Evolutionary conservation across 2,113 vertebrate genomes (phyloP).

Genomic region (Turdus rufiventris): DNA sequence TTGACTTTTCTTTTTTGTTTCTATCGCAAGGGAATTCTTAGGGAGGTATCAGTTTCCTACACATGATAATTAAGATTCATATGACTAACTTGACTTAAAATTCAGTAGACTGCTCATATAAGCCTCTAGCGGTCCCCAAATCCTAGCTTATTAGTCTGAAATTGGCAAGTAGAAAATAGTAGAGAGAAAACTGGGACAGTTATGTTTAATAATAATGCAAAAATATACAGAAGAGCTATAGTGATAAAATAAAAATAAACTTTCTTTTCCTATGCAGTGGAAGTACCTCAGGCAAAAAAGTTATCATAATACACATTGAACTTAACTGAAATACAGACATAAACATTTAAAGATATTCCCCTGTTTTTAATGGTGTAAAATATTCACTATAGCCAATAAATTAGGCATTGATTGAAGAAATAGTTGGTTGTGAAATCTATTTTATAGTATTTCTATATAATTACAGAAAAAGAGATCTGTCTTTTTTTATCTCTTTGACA

Average conservation of each 20-base stretch:
- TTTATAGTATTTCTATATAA: background rate
- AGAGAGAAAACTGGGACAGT: conserved; percentile 39
- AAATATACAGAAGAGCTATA: conserved; percentile 19
- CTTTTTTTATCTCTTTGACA: conserved; percentile 1
- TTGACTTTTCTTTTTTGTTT: conserved; percentile 23
- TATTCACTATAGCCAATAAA: conserved; percentile 42
- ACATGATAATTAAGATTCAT: conserved; percentile 52
- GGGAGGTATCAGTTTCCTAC: background rate
- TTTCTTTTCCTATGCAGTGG: conserved; percentile 53
- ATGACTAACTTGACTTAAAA: conserved; percentile 48
- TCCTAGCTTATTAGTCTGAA: conserved; percentile 37
- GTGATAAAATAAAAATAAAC: conserved; percentile 53
- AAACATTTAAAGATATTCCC: conserved; percentile 47
- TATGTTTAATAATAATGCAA: conserved; percentile 55
- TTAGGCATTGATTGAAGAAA: conserved; percentile 40
- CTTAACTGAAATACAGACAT: conserved; percentile 51
- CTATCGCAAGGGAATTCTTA: background rate
- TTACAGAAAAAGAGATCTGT: background rate
- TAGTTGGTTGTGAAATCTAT: conserved; percentile 18
- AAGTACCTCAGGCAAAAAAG: conserved; percentile 45
- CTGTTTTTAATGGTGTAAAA: conserved; percentile 43
- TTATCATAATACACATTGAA: conserved; percentile 40
- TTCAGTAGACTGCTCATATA: conserved; percentile 40
- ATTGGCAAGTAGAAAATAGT: conserved; percentile 33
- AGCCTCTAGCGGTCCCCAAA: conserved; percentile 9